These are phyloP conservation scores for Corynorhinus townsendii DNA, from an alignment of 2,113 vertebrate species.

Conservation along the genomic window DNA sequence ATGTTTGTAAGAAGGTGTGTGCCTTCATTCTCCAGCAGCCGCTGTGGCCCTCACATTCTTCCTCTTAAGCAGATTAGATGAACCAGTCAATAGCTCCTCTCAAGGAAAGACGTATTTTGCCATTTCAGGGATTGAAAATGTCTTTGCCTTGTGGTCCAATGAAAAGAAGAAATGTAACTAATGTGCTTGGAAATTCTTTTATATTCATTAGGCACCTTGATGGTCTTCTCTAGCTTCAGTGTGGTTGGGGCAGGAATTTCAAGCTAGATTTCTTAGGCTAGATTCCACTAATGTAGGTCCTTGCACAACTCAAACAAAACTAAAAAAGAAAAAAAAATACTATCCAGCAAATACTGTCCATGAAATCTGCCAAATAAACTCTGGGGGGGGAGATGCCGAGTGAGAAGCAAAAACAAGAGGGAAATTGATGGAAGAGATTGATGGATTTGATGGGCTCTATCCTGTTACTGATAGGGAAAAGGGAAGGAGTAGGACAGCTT, in stretches of 20 bases:
- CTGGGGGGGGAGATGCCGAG: neutral
- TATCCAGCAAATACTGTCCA: neutral
- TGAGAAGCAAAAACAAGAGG: neutral
- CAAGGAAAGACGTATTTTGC: neutral
- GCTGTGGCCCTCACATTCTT: neutral
- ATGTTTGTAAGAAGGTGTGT: conserved; percentile 40
- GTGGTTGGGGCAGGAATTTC: neutral
- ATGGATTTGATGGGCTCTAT: no score
- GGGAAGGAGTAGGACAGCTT: neutral
- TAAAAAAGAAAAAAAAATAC: neutral
- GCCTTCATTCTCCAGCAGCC: conserved; percentile 20
- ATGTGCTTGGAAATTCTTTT: neutral
- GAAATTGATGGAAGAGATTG: neutral
- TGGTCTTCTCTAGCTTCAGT: neutral
- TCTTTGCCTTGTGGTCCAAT: neutral
- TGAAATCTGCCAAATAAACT: neutral
- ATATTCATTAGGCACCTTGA: neutral
- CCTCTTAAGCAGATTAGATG: neutral
- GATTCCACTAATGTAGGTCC: neutral
- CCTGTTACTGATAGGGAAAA: neutral
- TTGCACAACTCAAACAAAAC: neutral
- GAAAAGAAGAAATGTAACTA: neutral
- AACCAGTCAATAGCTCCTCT: neutral
- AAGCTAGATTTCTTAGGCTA: neutral
- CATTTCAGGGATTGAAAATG: neutral